Evolutionary conservation across 2,113 vertebrate species (phyloP).

Genomic region (Bubo bubo): DNA sequence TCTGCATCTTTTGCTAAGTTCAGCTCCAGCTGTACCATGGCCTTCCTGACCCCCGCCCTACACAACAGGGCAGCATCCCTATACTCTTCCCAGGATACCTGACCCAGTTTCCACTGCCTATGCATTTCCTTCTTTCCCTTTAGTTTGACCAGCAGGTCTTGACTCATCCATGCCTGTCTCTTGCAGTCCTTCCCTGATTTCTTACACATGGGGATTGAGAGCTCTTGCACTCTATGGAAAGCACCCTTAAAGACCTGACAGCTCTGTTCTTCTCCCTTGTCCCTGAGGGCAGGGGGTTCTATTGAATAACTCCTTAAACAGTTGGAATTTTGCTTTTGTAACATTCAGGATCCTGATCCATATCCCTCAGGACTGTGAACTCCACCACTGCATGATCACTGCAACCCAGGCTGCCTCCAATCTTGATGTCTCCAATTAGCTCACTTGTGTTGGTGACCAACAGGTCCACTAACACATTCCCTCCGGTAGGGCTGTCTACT

Average conservation of each 20-base stretch:
- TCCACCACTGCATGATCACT: background rate
- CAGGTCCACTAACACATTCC: background rate
- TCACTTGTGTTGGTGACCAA: background rate
- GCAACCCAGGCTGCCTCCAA: background rate
- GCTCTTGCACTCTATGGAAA: background rate
- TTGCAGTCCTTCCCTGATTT: background rate
- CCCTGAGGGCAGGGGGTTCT: background rate
- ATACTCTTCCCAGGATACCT: background rate
- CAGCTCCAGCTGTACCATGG: background rate
- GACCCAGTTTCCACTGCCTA: background rate
- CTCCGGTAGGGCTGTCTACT: background rate
- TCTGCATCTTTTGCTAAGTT: background rate
- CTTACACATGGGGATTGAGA: background rate
- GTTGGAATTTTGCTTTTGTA: background rate
- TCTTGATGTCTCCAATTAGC: background rate
- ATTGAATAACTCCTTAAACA: background rate
- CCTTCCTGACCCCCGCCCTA: background rate
- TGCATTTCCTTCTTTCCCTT: background rate
- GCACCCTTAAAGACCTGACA: background rate
- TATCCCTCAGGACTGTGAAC: background rate
- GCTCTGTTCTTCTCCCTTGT: background rate
- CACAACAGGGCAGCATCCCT: accelerated
- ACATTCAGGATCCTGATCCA: background rate
- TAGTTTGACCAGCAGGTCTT: background rate
- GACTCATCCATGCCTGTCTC: background rate